Base-by-base conservation (phyloP, 2,888 invertebrate species). In the Nymphalis polychloros region DNA sequence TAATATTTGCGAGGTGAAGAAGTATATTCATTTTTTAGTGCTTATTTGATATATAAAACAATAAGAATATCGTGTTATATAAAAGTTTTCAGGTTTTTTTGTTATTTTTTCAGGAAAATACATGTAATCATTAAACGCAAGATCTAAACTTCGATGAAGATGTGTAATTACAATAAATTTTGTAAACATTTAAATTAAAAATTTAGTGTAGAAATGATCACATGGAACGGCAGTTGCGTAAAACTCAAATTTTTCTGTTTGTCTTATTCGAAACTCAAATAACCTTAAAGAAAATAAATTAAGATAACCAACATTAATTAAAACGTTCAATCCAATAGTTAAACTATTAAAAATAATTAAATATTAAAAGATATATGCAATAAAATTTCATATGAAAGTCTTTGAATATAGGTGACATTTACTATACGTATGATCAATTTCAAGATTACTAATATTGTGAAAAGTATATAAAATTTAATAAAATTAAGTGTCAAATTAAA, bases 21-120 rank as follows among this genome's bases (percentile, higher is more conserved):
- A 59, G 52, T 65, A 59, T 65, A 10, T 52, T 52, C 52, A 23
- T 5, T 19, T 19, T 20, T 23, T 52, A 16, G 13, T 19, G 23
- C 27, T 50, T 10, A 50, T 13, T 5, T 52, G 7, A 23, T 52
- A 16, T 13, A 10, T 13, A 19, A 16, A 20, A 13, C 41, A 13
- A 13, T 41, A 41, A 10, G 4, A 4, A 41, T 31, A 6, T 41
- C 13, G 10, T 41, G 4, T 55, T 57, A 31, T 8, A 50, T 55
- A 48, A 19, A 57, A 48, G 2, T 17, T 49, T 41, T 49, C 8
- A 17, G 59, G 65, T 46, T 47, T 59, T 53, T 8, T 59, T 63
- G n/a, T 66, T 17, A 16, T 50, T 64, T 73, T 89, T 89, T 74
- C 90, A 90, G 90, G 89, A 90, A 90, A 89, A 84, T 90, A 90